Evolutionary conservation across 2,113 vertebrate genomes (phyloP).

Genomic region (Mungos mungo): DNA sequence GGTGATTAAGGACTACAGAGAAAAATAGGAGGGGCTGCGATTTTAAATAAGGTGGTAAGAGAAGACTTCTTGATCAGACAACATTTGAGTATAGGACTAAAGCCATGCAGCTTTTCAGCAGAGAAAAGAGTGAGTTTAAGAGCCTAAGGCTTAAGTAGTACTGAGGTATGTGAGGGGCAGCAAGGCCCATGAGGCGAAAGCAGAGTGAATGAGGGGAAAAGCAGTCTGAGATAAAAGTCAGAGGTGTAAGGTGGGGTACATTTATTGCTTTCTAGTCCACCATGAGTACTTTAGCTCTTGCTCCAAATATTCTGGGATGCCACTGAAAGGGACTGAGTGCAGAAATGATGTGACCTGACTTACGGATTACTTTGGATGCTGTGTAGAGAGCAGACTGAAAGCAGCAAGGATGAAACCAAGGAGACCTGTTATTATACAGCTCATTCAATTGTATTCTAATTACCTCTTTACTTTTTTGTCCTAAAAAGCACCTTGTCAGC

Average conservation of each 20-base stretch:
- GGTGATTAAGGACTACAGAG: neutral
- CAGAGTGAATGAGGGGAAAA: neutral
- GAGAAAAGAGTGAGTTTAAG: neutral
- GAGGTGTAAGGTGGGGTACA: neutral
- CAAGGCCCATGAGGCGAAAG: neutral
- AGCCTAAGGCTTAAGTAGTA: neutral
- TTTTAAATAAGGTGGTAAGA: neutral
- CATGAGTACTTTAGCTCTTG: neutral
- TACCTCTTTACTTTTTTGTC: neutral
- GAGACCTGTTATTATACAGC: neutral
- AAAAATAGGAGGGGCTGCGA: neutral
- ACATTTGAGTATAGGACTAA: neutral
- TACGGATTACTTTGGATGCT: neutral
- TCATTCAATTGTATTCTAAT: neutral
- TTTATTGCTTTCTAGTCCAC: neutral
- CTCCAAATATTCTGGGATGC: neutral
- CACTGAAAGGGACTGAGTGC: neutral
- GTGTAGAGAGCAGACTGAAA: neutral
- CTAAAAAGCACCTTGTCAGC: neutral
- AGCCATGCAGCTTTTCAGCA: neutral
- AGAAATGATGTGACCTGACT: neutral
- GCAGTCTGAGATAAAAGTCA: neutral
- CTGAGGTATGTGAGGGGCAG: neutral
- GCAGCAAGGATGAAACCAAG: neutral
- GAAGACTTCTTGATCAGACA: neutral